phyloP scores from a whole-genome alignment of 2,888 invertebrate genomes.

The Blomia tropicalis region DNA sequence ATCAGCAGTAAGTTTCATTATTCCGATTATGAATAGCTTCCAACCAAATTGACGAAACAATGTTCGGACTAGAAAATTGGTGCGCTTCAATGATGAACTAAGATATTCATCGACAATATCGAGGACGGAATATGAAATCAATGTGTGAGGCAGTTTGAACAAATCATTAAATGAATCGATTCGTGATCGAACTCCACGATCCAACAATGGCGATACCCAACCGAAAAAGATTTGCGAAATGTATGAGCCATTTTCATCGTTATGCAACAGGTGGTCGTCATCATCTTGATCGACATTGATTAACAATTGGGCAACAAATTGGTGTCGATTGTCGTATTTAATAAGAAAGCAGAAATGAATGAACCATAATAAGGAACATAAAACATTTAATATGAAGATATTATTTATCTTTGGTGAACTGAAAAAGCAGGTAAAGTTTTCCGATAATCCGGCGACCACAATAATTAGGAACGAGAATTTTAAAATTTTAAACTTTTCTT shows the following conservation, averaged over 20 bases:
- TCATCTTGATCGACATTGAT: constrained; percentile 1
- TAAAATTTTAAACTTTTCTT: not conserved
- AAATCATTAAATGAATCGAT: constrained; percentile 19
- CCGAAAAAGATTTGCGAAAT: constrained; percentile 60
- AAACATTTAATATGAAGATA: not conserved
- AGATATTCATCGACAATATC: constrained; percentile 3
- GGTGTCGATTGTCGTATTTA: not conserved
- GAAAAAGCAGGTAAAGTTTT: not conserved
- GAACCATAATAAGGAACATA: constrained; percentile 9
- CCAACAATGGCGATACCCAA: constrained; percentile 72
- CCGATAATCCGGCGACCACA: not conserved
- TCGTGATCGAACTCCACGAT: constrained; percentile 45
- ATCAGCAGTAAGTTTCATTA: constrained; percentile 66
- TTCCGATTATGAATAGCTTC: constrained; percentile 66
- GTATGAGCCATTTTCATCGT: constrained; percentile 53
- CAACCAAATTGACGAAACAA: constrained; percentile 58
- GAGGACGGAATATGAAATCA: not conserved
- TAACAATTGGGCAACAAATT: not conserved
- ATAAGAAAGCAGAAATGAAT: not conserved
- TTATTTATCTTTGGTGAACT: not conserved
- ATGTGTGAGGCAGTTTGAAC: constrained; percentile 12
- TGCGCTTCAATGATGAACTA: not conserved
- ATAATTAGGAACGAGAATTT: not conserved
- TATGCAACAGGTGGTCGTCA: constrained; percentile 11
- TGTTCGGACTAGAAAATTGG: constrained; percentile 44